A percentile compares a stretch with the other conserved stretches of the same genome.
Conservation (phyloP, 2,797 vertebrate species). For the Phrynocephalus forsythii region DNA sequence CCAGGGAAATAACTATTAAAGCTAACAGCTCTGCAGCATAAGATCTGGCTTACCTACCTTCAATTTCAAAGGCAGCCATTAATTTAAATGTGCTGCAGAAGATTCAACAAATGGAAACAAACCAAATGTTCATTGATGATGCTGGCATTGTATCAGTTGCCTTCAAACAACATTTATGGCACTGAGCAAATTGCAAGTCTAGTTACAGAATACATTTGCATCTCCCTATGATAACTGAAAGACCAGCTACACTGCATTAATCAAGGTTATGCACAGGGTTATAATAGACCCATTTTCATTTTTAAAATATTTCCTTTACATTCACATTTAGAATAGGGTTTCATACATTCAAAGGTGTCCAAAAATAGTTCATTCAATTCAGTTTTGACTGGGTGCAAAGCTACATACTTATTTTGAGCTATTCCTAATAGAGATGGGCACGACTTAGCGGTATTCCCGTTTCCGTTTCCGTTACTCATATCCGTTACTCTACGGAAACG, state of each 20-base stretch:
- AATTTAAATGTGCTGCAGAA: conserved; percentile 25
- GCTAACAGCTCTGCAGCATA: conserved; percentile 25
- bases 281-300: not conserved
- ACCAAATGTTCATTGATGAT: conserved; percentile 11
- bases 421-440: too few relatives aligned
- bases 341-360: not conserved
- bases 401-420: not conserved
- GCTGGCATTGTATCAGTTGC: conserved; percentile 22
- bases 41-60: conserved; percentile 37
- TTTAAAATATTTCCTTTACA: not conserved
- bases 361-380: not conserved
- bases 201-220: not conserved
- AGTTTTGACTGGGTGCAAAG: not conserved
- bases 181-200: conserved; percentile 16
- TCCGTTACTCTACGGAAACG: too few relatives aligned
- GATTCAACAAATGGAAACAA: conserved; percentile 29
- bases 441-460: too few relatives aligned
- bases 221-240: not conserved
- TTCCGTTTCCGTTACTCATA: too few relatives aligned
- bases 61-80: conserved; percentile 12
- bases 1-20: conserved; percentile 43
- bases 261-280: not conserved
- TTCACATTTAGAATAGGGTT: not conserved
- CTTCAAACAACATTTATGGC: conserved; percentile 20
- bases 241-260: not conserved